Evolutionary conservation across 2,113 vertebrate genomes (phyloP).

Genomic region (Neogale vison): DNA sequence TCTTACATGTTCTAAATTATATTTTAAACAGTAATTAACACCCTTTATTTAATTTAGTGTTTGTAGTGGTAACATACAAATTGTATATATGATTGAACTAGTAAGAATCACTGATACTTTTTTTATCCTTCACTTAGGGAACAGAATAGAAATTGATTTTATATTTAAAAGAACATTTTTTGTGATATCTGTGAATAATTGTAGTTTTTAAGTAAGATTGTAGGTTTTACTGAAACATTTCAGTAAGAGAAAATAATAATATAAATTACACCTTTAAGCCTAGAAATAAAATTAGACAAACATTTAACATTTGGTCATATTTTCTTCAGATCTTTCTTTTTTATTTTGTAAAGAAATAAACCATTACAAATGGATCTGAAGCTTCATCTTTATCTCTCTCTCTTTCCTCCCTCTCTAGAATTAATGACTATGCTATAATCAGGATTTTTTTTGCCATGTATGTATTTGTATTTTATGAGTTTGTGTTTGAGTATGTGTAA

Average conservation of each 20-base stretch:
- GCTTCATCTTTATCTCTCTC: neutral
- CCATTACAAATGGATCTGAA: neutral
- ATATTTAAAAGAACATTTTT: neutral
- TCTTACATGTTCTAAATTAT: neutral
- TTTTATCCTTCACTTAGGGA: neutral
- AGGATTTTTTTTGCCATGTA: neutral
- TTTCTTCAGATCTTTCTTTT: neutral
- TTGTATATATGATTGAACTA: neutral
- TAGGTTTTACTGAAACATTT: neutral
- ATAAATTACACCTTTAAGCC: neutral
- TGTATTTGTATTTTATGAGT: neutral
- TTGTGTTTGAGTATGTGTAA: neutral
- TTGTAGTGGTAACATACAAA: neutral
- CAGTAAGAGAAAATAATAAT: neutral
- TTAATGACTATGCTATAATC: neutral
- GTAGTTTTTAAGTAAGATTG: neutral
- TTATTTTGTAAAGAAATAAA: conserved; percentile 24
- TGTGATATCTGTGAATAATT: neutral
- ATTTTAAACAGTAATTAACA: neutral
- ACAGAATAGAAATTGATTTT: neutral
- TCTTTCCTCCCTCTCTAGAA: neutral
- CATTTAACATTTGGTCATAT: neutral
- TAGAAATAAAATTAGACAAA: neutral
- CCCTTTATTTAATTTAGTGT: neutral
- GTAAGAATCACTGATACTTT: neutral